Percentiles rank a stretch among this genome's conserved stretches.
Evolutionary conservation across 2,113 vertebrate species (phyloP).

Genomic region (Phalacrocorax pelagicus): DNA sequence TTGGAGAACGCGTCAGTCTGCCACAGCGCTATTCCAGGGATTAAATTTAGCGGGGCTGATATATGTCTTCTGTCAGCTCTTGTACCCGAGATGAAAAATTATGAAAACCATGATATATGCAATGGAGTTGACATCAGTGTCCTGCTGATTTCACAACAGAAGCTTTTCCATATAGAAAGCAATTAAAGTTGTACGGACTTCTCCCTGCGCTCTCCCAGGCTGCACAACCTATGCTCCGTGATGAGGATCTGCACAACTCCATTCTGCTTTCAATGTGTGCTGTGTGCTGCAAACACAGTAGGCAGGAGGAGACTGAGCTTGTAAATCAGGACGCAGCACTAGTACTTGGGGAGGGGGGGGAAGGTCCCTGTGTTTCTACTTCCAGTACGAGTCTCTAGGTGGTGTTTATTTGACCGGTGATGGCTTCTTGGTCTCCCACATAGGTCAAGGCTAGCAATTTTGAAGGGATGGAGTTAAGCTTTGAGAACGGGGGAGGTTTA

Average conservation of each 20-base stretch:
- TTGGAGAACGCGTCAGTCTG: background rate
- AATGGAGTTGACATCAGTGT: background rate
- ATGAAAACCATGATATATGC: rapidly evolving
- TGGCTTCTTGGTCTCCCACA: background rate
- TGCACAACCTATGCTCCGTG: background rate
- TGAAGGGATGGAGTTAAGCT: background rate
- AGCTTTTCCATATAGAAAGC: background rate
- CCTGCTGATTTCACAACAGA: background rate
- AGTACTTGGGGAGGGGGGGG: too few species aligned
- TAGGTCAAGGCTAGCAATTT: background rate
- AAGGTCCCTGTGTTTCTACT: background rate
- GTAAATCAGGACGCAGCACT: background rate
- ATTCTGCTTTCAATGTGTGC: background rate
- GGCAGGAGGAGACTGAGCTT: background rate
- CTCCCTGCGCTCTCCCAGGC: background rate
- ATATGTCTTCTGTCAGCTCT: background rate
- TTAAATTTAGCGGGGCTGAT: background rate
- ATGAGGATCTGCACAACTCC: background rate
- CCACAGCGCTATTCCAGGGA: background rate
- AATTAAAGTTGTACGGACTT: background rate
- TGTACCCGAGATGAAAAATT: background rate
- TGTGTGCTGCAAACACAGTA: background rate
- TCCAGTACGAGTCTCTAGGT: background rate
- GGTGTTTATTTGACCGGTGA: background rate
- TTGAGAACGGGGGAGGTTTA: background rate